A percentile compares a stretch with the other conserved stretches of the same genome.
Evolutionary conservation across 2,113 vertebrate genomes (phyloP).

Genomic region (Chionomys nivalis): DNA sequence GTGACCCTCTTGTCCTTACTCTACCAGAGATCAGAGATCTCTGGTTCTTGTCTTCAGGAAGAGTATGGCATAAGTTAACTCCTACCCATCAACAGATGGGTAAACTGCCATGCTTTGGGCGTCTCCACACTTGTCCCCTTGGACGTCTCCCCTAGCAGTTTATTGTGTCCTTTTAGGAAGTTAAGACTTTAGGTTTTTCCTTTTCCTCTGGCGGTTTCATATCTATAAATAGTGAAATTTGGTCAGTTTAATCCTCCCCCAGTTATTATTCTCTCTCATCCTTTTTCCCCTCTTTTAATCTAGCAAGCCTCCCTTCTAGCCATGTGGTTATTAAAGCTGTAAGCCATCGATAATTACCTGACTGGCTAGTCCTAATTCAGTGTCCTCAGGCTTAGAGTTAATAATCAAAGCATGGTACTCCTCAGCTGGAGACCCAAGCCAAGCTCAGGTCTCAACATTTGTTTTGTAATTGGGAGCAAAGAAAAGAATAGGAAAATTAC

Average conservation of each 20-base stretch:
- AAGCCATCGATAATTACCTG: neutral
- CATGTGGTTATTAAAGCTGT: neutral
- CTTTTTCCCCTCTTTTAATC: neutral
- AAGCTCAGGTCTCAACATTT: neutral
- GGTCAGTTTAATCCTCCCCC: neutral
- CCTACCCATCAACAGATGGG: neutral
- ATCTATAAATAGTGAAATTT: neutral
- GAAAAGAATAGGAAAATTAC: neutral
- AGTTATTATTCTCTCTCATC: neutral
- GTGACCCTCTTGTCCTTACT: too few species aligned
- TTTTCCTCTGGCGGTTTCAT: neutral
- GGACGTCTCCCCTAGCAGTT: neutral
- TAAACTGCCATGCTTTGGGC: neutral
- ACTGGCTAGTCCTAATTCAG: neutral
- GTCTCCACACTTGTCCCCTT: neutral
- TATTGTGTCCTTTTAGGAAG: neutral
- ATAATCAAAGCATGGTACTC: neutral
- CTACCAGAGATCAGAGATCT: neutral
- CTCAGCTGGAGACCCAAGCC: neutral
- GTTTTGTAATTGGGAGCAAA: neutral
- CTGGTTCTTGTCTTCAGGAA: neutral
- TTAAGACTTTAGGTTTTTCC: neutral
- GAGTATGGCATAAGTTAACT: neutral
- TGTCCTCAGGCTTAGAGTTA: conserved; percentile 16
- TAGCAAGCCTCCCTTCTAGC: too few species aligned